Base-by-base conservation (phyloP, 2,888 invertebrate species). In the Heliconius ismenius region DNA sequence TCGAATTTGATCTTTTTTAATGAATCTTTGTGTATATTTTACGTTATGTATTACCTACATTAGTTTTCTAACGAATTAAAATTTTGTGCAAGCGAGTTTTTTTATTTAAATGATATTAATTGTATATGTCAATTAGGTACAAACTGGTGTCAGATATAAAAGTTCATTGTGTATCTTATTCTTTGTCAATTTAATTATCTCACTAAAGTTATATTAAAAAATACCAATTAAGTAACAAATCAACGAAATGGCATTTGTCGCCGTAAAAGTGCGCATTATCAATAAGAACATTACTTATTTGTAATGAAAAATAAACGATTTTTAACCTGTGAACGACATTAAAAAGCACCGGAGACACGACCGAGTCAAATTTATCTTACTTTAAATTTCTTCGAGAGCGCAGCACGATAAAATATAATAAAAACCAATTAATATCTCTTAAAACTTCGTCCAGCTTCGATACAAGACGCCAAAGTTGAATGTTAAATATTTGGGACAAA, bases 281-380 rank as follows among this genome's bases (percentile, higher is more conserved):
- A 67, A 67, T 67, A 39, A 39, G 24, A 67, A 67, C 39, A 67
- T 67, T 67, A 28, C 28, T 28, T 28, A 39, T 24, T 67, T 67
- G 39, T 24, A 67, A 39, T 67, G 39, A 67, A 39, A 39, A 67
- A 39, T 67, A 39, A 67, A 67, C 65, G 54, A 49, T 70, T 54
- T 32, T 70, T 32, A 70, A n/a, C 54, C 65, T 36, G 36, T 39
- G n/a, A n/a, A 70, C 32, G 54, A 54, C 32, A 70, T 54, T 70
- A 54, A 70, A 32, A 70, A 70, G 63, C 9, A 21, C 63, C 75
- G 21, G 4, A 28, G 49, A 75, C 49, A 69, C 32, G 65, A 72
- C 60, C 54, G 70, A 49, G 54, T 28, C 70, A 76, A 74, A 60
- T 76, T 78, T 76, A 78, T 78, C 74, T 78, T 78, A 76, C 39